Evolutionary conservation across 2,888 invertebrate genomes (phyloP).

Genomic region (Conomelus anceps): DNA sequence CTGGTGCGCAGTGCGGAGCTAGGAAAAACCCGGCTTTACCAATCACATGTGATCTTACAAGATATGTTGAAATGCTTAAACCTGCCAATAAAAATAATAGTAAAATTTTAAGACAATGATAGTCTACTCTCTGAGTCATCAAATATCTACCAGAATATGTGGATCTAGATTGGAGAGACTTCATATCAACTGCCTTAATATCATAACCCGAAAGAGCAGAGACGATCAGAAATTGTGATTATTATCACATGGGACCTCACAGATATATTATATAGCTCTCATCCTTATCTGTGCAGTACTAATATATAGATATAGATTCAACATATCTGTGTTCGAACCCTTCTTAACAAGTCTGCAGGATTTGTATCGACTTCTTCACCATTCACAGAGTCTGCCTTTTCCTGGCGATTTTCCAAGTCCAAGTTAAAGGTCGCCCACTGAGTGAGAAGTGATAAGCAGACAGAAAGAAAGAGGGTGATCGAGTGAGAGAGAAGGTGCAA

Average conservation of each 20-base stretch:
- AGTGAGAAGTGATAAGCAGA: not conserved
- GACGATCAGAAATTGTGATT: not conserved
- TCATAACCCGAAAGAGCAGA: not conserved
- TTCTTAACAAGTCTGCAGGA: not conserved
- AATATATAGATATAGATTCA: not conserved
- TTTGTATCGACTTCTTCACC: not conserved
- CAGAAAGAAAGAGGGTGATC: not conserved
- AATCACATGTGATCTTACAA: too few species aligned
- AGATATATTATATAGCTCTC: too few species aligned
- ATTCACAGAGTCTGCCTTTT: not conserved
- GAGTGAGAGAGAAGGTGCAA: not conserved
- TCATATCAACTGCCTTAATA: not conserved
- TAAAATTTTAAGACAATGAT: too few species aligned
- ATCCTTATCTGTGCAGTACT: too few species aligned
- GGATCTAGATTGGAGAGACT: not conserved
- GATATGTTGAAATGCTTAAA: too few species aligned
- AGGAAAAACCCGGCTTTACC: too few species aligned
- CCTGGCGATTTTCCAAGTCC: not conserved
- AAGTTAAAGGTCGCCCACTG: not conserved
- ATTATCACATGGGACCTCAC: not conserved
- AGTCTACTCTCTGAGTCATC: too few species aligned
- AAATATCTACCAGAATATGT: too few species aligned
- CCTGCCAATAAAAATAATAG: too few species aligned
- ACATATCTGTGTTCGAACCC: not conserved
- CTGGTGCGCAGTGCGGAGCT: too few species aligned